phyloP scores from a whole-genome alignment of 2,113 vertebrate species.

The Gobiocypris rarus region DNA sequence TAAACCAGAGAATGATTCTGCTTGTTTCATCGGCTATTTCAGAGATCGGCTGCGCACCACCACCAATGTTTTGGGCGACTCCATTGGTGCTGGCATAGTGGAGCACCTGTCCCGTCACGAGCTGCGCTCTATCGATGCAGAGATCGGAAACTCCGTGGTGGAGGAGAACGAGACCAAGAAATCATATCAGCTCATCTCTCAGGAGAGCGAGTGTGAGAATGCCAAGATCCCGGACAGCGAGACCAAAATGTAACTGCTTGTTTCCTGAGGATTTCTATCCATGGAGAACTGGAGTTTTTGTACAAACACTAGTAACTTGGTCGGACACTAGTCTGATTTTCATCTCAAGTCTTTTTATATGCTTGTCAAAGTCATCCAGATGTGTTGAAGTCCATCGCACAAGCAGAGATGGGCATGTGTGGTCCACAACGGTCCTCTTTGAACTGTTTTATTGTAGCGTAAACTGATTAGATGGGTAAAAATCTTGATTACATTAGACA shows the following conservation, averaged over 20 bases:
- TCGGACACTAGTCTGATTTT: constrained; percentile 16
- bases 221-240: constrained; percentile 84
- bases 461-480: background rate
- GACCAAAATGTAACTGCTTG: constrained; percentile 88
- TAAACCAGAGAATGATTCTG: background rate
- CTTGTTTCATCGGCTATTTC: background rate
- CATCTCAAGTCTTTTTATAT: constrained; percentile 17
- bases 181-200: constrained; percentile 86
- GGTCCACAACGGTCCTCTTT: background rate
- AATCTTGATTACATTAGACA: background rate
- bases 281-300: constrained; percentile 1
- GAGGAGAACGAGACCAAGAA: constrained; percentile 92
- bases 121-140: constrained; percentile 81
- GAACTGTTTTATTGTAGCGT: constrained; percentile 6
- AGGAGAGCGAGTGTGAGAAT: constrained; percentile 81
- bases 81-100: constrained; percentile 92
- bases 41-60: constrained; percentile 94
- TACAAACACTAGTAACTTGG: constrained; percentile 12
- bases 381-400: background rate
- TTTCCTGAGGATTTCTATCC: constrained; percentile 1
- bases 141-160: constrained; percentile 88
- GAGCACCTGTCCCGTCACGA: constrained; percentile 92
- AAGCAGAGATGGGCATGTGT: background rate
- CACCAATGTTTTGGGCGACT: constrained; percentile 95
- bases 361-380: constrained; percentile 3